These are phyloP conservation scores for Ceratosolen fusciceps DNA, from an alignment of 1,140 invertebrate genomes.

Conservation along the genomic window DNA sequence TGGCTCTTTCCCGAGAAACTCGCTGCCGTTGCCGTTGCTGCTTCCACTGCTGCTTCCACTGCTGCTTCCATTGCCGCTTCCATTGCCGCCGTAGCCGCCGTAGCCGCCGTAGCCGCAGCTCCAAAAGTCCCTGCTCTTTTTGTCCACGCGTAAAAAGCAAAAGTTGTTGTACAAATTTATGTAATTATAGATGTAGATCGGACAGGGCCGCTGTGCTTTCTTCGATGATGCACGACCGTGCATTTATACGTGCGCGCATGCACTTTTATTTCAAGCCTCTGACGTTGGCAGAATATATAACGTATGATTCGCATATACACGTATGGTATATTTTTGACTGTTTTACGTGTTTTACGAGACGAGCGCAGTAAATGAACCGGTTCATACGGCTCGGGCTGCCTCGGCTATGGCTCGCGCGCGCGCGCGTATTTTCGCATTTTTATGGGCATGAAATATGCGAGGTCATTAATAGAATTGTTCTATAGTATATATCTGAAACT, in stretches of 20 bases:
- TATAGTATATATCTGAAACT: slow-evolving; percentile 31
- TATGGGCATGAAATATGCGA: slow-evolving; percentile 43
- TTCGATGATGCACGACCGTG: slow-evolving; percentile 42
- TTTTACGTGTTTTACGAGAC: slow-evolving; percentile 46
- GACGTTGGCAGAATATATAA: slow-evolving; percentile 30
- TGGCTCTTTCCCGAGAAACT: slow-evolving; percentile 16
- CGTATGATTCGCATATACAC: slow-evolving; percentile 38
- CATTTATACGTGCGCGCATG: slow-evolving; percentile 20
- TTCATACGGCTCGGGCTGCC: slow-evolving; percentile 32
- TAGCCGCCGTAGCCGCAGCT: too few species aligned
- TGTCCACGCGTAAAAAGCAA: slow-evolving; percentile 26
- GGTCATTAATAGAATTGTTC: slow-evolving; percentile 44
- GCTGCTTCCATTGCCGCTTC: too few species aligned
- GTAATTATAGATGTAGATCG: slow-evolving; percentile 47
- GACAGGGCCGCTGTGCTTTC: slow-evolving; percentile 21
- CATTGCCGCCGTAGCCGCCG: too few species aligned
- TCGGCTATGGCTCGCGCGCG: too few species aligned
- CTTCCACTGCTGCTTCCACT: too few species aligned
- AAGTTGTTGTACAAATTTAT: slow-evolving; percentile 42
- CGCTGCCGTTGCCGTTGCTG: too few species aligned
- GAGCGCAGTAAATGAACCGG: slow-evolving; percentile 44
- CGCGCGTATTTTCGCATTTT: slow-evolving; percentile 43
- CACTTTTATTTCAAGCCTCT: slow-evolving; percentile 30
- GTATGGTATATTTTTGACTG: slow-evolving; percentile 46
- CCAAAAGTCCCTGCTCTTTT: slow-evolving; percentile 17